A percentile compares a stretch with the other conserved stretches of the same genome.
phyloP scores from a whole-genome alignment of 2,113 vertebrate species.

The Hippocampus barbouri region DNA sequence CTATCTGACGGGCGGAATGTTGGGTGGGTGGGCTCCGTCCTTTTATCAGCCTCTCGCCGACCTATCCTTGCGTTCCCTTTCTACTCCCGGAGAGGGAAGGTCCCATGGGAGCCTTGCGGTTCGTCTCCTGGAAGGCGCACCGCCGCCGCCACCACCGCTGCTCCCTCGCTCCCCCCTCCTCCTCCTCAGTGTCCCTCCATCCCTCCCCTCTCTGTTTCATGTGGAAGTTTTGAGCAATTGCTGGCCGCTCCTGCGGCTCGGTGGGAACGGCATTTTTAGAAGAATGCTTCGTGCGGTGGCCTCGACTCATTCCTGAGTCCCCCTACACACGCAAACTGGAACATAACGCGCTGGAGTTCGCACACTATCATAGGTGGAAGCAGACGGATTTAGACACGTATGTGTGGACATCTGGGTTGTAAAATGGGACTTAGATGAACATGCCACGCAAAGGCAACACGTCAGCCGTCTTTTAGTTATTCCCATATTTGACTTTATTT shows the following conservation, averaged over 20 bases:
- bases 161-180: conserved; percentile 62
- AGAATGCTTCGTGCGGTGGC: conserved; percentile 72
- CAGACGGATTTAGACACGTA: conserved; percentile 20
- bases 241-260: conserved; percentile 74
- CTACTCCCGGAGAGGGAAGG: conserved; percentile 44
- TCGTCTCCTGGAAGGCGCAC: conserved; percentile 72
- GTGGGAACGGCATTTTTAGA: conserved; percentile 78
- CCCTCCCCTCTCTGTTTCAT: conserved; percentile 69
- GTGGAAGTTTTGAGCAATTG: conserved; percentile 79
- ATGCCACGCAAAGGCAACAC: background rate
- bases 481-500: background rate
- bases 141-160: conserved; percentile 70
- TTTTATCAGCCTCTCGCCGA: conserved; percentile 43
- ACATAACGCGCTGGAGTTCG: background rate
- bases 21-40: conserved; percentile 63
- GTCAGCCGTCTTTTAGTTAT: background rate
- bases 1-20: conserved; percentile 63
- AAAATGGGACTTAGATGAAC: conserved; percentile 19
- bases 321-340: conserved; percentile 35
- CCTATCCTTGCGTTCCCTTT: conserved; percentile 9
- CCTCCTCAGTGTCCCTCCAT: conserved; percentile 23
- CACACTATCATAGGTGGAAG: conserved; percentile 38
- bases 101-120: conserved; percentile 68
- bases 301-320: conserved; percentile 69
- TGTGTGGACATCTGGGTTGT: conserved; percentile 17